phyloP scores from a whole-genome alignment of 2,888 invertebrate genomes.

The Cerceris ruficornis region DNA sequence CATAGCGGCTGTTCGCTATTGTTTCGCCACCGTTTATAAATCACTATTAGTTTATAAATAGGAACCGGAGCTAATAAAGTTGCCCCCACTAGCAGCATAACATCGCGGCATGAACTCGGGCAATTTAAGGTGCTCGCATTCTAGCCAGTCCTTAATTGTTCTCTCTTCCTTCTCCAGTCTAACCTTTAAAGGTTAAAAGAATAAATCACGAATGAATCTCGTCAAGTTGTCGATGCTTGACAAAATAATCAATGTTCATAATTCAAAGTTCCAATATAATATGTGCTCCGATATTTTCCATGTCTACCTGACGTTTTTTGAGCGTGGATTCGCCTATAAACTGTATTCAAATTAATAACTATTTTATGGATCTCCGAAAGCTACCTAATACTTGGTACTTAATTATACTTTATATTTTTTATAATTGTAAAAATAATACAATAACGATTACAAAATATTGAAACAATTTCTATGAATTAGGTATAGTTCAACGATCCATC shows the following conservation, averaged over 20 bases:
- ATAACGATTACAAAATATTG: no score
- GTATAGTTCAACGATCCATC: no score
- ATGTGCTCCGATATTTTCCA: no score
- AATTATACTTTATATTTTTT: no score
- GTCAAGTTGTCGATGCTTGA: neutral
- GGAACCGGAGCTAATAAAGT: conserved; percentile 68
- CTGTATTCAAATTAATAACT: neutral
- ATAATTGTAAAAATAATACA: no score
- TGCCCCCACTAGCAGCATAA: conserved; percentile 19
- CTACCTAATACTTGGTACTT: no score
- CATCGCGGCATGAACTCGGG: conserved; percentile 37
- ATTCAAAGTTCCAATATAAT: no score
- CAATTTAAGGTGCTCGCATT: conserved; percentile 57
- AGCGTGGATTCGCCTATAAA: no score
- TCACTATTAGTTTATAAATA: conserved; percentile 79
- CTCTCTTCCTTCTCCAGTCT: conserved; percentile 11
- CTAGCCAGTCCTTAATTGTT: conserved; percentile 49
- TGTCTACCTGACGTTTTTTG: no score
- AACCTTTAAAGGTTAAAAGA: conserved; percentile 54
- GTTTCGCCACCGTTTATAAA: conserved; percentile 77
- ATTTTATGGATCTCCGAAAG: no score
- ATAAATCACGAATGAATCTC: conserved; percentile 14
- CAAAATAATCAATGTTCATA: neutral
- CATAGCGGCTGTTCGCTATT: conserved; percentile 71
- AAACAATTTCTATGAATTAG: no score